phyloP scores from a whole-genome alignment of 2,113 vertebrate species.

The Nyctibius bracteatus region DNA sequence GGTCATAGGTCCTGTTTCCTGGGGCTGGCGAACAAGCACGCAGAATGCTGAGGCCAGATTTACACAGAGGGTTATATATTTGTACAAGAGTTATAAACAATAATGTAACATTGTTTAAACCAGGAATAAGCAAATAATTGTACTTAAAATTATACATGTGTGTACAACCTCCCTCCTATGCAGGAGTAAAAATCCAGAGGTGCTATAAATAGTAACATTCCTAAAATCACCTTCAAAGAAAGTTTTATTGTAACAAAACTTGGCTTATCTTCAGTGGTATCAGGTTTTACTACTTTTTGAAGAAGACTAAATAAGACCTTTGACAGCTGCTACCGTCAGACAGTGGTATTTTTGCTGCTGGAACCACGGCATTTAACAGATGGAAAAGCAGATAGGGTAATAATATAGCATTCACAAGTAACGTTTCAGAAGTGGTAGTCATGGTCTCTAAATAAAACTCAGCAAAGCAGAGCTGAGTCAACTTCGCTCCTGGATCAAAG shows the following conservation, averaged over 20 bases:
- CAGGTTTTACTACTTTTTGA: background rate
- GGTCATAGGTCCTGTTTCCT: background rate
- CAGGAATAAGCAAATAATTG: background rate
- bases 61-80: background rate
- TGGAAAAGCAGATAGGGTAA: slow-evolving; percentile 32
- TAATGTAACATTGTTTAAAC: background rate
- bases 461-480: background rate
- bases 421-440: slow-evolving; percentile 21
- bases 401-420: background rate
- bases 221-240: background rate
- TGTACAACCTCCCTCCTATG: background rate
- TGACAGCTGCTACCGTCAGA: slow-evolving; percentile 18
- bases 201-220: background rate
- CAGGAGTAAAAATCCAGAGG: background rate
- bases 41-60: background rate
- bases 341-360: slow-evolving; percentile 21
- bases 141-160: background rate
- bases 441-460: slow-evolving; percentile 30
- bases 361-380: slow-evolving; percentile 5
- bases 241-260: background rate
- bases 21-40: background rate
- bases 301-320: slow-evolving; percentile 8
- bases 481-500: background rate
- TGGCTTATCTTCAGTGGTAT: background rate
- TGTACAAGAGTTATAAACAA: background rate